These are phyloP conservation scores for Rhinoraja longicauda DNA, from an alignment of 2,797 vertebrate genomes.

Conservation along the genomic window DNA sequence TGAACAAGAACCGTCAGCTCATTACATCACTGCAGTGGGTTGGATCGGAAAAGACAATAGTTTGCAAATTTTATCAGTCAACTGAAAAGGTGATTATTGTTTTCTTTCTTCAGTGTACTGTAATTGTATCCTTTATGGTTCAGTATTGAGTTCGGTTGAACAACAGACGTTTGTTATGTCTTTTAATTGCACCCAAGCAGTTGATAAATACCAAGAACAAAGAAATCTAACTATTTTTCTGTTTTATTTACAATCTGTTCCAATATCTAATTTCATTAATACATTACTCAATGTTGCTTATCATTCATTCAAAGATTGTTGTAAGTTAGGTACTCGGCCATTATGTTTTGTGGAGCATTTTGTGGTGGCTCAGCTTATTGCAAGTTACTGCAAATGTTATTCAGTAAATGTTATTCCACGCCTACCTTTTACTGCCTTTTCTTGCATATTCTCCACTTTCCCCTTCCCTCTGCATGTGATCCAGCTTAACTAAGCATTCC, in stretches of 20 bases:
- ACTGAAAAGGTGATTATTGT: slow-evolving; percentile 9
- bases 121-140: neutral
- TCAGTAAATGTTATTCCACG: neutral
- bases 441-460: neutral
- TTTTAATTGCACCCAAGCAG: neutral
- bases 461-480: neutral
- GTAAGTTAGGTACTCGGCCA: neutral
- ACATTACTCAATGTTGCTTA: neutral
- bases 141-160: neutral
- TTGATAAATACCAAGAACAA: neutral
- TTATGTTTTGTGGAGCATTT: neutral
- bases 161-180: neutral
- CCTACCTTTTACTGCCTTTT: neutral
- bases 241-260: neutral
- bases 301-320: neutral
- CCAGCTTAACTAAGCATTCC: neutral
- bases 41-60: neutral
- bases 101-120: neutral
- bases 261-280: neutral
- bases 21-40: neutral
- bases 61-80: neutral
- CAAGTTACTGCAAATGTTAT: neutral
- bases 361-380: neutral
- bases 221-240: neutral
- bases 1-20: neutral